phyloP scores from a whole-genome alignment of 2,113 vertebrate species.

The Natator depressus region DNA sequence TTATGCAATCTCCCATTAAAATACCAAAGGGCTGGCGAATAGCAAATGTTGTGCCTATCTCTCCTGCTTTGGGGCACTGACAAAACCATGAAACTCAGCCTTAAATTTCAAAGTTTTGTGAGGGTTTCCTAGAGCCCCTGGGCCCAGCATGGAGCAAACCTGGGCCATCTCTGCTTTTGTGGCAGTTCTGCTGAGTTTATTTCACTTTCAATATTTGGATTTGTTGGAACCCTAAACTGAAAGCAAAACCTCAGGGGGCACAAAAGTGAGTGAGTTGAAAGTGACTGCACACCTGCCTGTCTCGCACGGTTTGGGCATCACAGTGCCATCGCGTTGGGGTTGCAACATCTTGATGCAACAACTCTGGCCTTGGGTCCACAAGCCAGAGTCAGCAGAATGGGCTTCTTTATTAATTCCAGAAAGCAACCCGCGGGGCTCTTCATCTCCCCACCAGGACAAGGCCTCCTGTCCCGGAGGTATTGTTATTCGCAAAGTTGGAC shows the following conservation, averaged over 20 bases:
- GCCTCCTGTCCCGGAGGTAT: not conserved
- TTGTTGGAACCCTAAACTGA: constrained; percentile 48
- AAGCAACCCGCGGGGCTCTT: not conserved
- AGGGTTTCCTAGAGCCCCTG: constrained; percentile 21
- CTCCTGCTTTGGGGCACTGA: constrained; percentile 34
- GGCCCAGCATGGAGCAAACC: constrained; percentile 50
- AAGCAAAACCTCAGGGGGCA: constrained; percentile 59
- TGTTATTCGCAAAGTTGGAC: not conserved
- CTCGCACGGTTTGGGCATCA: constrained; percentile 27
- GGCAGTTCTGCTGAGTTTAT: constrained; percentile 58
- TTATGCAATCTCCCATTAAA: not conserved
- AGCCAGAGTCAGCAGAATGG: not conserved
- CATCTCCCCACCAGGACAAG: not conserved
- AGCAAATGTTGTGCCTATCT: not conserved
- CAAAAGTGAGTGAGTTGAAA: constrained; percentile 62
- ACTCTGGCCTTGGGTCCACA: not conserved
- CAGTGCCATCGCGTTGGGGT: not conserved
- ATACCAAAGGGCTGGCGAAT: not conserved
- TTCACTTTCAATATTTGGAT: constrained; percentile 47
- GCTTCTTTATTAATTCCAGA: not conserved
- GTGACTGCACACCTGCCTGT: constrained; percentile 54
- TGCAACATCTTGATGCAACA: not conserved
- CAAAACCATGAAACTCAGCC: constrained; percentile 13
- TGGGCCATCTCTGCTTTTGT: constrained; percentile 49
- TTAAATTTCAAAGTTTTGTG: constrained; percentile 48